These are phyloP conservation scores for Oryctolagus cuniculus DNA, from an alignment of 2,113 vertebrate species.

Conservation along the genomic window mOryCun1.1 NC_091441.1:86442501-86443000, in stretches of 20 bases:
- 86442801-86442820: not conserved
- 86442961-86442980: not conserved
- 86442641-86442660: no score
- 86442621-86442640: no score
- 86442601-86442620: no score
- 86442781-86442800: constrained; percentile 18
- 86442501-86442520: no score
- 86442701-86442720: no score
- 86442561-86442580: no score
- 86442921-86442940: not conserved
- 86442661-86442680: no score
- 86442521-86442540: no score
- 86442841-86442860: not conserved
- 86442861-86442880: not conserved
- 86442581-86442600: no score
- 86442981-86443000: constrained; percentile 16
- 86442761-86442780: not conserved
- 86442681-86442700: no score
- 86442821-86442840: not conserved
- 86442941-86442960: not conserved
- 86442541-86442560: no score
- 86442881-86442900: not conserved
- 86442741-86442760: not conserved
- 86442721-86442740: not conserved
- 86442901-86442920: not conserved